Conservation (phyloP, 1,140 invertebrate species). For the Hermetia illucens region DNA sequence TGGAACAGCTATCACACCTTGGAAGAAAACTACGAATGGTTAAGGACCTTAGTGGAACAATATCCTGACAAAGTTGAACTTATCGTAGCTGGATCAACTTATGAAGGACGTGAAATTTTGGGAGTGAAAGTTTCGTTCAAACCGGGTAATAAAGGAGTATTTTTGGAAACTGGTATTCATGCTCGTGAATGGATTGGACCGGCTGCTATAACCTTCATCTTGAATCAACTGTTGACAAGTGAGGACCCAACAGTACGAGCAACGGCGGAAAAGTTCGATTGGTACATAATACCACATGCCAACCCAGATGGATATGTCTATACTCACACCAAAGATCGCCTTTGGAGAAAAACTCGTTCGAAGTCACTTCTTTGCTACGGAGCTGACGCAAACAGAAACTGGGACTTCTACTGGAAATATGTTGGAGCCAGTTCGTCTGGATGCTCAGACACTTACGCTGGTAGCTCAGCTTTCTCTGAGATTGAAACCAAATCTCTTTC, state of each 20-base stretch:
- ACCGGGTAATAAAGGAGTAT: conserved; percentile 24
- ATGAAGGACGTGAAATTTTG: conserved; percentile 43
- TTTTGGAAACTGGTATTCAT: conserved; percentile 46
- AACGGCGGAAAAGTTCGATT: conserved; percentile 45
- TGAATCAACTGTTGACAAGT: conserved; percentile 40
- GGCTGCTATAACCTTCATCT: conserved; percentile 43
- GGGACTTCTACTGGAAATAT: conserved; percentile 47
- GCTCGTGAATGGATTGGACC: conserved; percentile 56
- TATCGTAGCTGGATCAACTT: conserved; percentile 37
- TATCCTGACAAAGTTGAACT: conserved; percentile 34
- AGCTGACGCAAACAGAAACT: conserved; percentile 56
- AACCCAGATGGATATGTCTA: conserved; percentile 60
- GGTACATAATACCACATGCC: conserved; percentile 53
- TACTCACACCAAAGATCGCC: conserved; percentile 35
- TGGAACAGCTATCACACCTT: conserved; percentile 33
- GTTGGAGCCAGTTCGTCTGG: conserved; percentile 38
- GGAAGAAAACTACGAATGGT: conserved; percentile 33
- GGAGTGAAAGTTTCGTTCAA: conserved; percentile 41
- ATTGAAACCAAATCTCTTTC: conserved; percentile 37
- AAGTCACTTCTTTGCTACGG: conserved; percentile 35
- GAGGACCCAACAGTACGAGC: conserved; percentile 26
- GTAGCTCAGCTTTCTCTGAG: conserved; percentile 43
- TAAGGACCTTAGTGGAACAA: conserved; percentile 26
- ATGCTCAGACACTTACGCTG: conserved; percentile 44
- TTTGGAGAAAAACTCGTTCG: conserved; percentile 52